phyloP scores from a whole-genome alignment of 2,888 invertebrate genomes.

The Campaea margaritaria region DNA sequence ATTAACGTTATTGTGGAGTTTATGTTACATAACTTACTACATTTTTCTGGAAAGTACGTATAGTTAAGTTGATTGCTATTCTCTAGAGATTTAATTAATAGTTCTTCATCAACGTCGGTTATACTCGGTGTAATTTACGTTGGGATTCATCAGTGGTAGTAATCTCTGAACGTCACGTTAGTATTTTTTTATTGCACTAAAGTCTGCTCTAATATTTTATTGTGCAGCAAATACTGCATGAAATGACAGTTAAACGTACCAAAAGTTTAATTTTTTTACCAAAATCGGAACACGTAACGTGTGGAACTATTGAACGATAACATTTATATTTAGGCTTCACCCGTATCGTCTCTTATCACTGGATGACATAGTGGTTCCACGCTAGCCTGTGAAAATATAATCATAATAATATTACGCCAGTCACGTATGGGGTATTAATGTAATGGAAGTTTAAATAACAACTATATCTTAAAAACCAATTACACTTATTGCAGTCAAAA shows the following conservation, averaged over 20 bases:
- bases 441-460: too few relatives aligned
- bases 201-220: not conserved
- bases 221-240: slow-evolving; percentile 6
- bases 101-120: not conserved
- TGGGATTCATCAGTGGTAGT: not conserved
- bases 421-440: too few relatives aligned
- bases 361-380: too few relatives aligned
- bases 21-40: slow-evolving; percentile 47
- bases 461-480: too few relatives aligned
- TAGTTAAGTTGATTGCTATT: slow-evolving; percentile 23
- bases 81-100: not conserved
- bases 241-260: too few relatives aligned
- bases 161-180: not conserved
- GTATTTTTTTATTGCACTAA: not conserved
- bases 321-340: not conserved
- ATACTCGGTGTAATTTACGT: not conserved
- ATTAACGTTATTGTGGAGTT: slow-evolving; percentile 49
- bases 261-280: too few relatives aligned
- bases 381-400: too few relatives aligned
- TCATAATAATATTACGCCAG: too few relatives aligned
- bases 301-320: not conserved
- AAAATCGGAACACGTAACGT: too few relatives aligned
- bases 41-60: slow-evolving; percentile 28
- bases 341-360: too few relatives aligned
- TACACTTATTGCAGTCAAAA: too few relatives aligned